phyloP scores from a whole-genome alignment of 2,113 vertebrate genomes.

The Cyanistes caeruleus region DNA sequence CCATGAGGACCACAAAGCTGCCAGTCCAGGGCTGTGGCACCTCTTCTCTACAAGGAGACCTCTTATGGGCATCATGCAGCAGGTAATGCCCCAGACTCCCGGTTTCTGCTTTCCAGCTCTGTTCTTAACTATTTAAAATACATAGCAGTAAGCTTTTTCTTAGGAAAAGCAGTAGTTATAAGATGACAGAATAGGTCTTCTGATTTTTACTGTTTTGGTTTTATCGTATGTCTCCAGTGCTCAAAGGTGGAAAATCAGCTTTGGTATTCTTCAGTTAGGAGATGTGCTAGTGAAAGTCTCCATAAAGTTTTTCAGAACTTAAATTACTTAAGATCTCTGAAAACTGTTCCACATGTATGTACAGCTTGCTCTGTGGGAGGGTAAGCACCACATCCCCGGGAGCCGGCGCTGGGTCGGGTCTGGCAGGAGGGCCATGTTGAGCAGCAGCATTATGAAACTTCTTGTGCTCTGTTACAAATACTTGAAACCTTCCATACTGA shows the following conservation, averaged over 20 bases:
- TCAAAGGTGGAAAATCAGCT: not conserved
- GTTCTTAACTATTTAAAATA: not conserved
- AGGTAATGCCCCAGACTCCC: not conserved
- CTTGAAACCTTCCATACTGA: not conserved
- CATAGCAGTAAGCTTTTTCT: not conserved
- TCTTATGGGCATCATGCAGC: not conserved
- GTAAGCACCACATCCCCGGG: not conserved
- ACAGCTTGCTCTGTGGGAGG: not conserved
- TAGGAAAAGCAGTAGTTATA: not conserved
- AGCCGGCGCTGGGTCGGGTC: not conserved
- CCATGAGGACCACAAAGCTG: not conserved
- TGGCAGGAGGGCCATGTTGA: not conserved
- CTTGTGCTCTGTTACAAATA: not conserved
- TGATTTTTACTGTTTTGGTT: not conserved
- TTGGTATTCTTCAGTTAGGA: not conserved
- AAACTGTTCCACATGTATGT: not conserved
- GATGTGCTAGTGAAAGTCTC: not conserved
- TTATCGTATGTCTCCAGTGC: not conserved
- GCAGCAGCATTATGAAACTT: not conserved
- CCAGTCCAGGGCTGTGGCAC: not conserved
- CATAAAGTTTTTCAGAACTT: not conserved
- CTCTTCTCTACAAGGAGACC: not conserved
- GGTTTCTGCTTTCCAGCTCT: not conserved
- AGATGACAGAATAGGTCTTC: not conserved
- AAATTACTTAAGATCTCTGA: not conserved